phyloP scores from a whole-genome alignment of 2,888 invertebrate genomes.

The Chymomyza caudatula region DNA sequence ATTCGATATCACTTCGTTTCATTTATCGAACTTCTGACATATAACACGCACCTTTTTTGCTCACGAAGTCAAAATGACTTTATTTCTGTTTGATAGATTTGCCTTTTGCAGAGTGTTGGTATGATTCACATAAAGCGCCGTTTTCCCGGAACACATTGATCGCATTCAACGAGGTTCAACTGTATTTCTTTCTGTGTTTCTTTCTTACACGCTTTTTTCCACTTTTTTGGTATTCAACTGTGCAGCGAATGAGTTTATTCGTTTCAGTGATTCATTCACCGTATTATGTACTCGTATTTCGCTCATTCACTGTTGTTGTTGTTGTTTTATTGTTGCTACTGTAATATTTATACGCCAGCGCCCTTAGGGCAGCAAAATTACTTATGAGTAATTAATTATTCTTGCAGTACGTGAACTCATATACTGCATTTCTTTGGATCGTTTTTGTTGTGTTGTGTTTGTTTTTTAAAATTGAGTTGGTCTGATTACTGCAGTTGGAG shows the following conservation, averaged over 20 bases:
- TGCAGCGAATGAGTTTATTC: constrained; percentile 63
- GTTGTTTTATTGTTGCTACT: constrained; percentile 39
- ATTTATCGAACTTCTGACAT: no score
- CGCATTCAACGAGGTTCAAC: background rate
- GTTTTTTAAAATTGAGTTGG: constrained; percentile 30
- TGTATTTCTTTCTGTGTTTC: background rate
- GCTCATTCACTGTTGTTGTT: background rate
- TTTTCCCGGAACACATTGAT: background rate
- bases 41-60: no score
- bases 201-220: constrained; percentile 45
- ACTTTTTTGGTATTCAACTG: constrained; percentile 65
- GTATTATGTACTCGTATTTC: background rate
- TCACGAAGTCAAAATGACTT: no score
- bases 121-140: no score
- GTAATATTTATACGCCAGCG: constrained; percentile 54
- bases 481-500: constrained; percentile 33
- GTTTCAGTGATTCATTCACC: constrained; percentile 63
- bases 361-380: constrained; percentile 51
- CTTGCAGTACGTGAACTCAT: constrained; percentile 39
- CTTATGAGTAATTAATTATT: constrained; percentile 69
- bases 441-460: background rate
- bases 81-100: no score
- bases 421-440: background rate
- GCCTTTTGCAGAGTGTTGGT: no score
- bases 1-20: no score